Conservation (phyloP, 1,140 invertebrate species). For the Chrysopa pallens region DNA sequence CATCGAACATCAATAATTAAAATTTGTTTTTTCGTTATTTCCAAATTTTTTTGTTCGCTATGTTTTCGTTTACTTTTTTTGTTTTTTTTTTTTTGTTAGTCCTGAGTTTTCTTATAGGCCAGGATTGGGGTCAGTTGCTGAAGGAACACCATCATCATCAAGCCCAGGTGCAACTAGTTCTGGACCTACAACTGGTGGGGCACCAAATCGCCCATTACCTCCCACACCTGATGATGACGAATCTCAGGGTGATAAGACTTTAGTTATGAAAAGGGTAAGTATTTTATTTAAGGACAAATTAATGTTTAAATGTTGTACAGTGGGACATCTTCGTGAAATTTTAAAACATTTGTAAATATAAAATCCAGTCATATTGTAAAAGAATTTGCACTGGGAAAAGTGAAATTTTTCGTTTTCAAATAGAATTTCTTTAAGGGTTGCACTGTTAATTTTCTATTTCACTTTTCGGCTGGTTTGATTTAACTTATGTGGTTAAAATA, state of each 20-base stretch:
- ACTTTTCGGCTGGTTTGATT: background rate
- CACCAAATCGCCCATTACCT: constrained; percentile 79
- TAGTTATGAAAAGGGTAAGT: constrained; percentile 79
- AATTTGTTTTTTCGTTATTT: constrained; percentile 8
- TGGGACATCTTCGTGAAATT: too few relatives aligned
- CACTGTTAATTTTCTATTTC: background rate
- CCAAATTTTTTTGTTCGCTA: constrained; percentile 8
- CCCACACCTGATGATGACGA: constrained; percentile 86
- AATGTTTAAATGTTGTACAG: background rate
- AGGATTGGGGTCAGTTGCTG: constrained; percentile 35
- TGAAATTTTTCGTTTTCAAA: too few relatives aligned
- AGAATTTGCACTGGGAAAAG: too few relatives aligned
- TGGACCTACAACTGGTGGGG: constrained; percentile 32
- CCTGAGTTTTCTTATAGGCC: constrained; percentile 79
- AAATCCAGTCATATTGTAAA: too few relatives aligned
- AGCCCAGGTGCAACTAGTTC: constrained; percentile 28
- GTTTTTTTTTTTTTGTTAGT: constrained; percentile 31
- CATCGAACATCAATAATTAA: background rate
- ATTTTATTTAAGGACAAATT: constrained; percentile 3
- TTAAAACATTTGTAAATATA: too few relatives aligned
- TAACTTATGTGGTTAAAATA: background rate
- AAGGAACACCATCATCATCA: constrained; percentile 20
- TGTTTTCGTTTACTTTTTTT: constrained; percentile 17
- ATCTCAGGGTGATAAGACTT: constrained; percentile 58
- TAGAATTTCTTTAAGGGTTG: too few relatives aligned